Conservation (phyloP, 2,797 vertebrate genomes). For the Tragelaphus oryx region DNA sequence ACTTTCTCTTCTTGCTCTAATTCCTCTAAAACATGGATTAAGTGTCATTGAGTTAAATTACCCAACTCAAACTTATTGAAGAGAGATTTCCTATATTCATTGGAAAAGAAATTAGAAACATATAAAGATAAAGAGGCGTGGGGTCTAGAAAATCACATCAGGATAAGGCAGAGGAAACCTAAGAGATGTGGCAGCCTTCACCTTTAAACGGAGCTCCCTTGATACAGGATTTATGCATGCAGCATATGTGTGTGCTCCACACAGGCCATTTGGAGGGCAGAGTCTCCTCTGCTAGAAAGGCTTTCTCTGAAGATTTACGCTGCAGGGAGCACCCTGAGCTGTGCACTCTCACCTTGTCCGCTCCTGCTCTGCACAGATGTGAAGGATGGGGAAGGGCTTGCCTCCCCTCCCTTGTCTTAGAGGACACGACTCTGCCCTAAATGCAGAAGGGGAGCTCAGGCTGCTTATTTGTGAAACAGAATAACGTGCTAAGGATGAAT, state of each 20-base stretch:
- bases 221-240: rapidly evolving
- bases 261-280: neutral
- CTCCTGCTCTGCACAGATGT: neutral
- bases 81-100: slow-evolving; percentile 44
- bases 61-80: slow-evolving; percentile 39
- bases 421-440: rapidly evolving
- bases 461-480: neutral
- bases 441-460: neutral
- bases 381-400: rapidly evolving
- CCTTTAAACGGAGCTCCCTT: rapidly evolving
- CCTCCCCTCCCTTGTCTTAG: neutral
- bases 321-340: neutral
- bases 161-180: neutral
- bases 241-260: rapidly evolving
- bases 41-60: slow-evolving; percentile 52
- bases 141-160: neutral
- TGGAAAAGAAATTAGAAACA: neutral
- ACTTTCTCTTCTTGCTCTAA: neutral
- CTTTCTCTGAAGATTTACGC: neutral
- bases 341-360: too few species aligned
- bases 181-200: neutral
- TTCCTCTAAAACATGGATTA: slow-evolving; percentile 52
- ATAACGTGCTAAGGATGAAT: neutral
- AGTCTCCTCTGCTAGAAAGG: neutral
- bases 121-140: slow-evolving; percentile 24